Base-by-base conservation (phyloP, 37 sponge, comb jelly and placozoan species). In the Petrosia ficiformis region DNA sequence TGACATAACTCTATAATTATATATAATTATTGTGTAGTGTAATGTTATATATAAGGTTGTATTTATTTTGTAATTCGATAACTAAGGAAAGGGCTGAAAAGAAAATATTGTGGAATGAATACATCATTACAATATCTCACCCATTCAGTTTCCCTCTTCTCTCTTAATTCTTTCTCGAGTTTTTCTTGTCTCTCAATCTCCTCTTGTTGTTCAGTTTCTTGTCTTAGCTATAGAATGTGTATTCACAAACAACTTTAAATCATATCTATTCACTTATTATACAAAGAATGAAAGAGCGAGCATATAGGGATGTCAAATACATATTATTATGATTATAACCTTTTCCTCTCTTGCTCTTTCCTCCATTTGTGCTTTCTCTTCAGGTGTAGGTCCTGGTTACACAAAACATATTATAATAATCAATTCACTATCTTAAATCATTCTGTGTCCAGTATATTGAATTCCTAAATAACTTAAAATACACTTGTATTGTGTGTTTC, bases 121-220 rank as follows among this genome's bases (percentile, higher is more conserved):
- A n/a, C n/a, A n/a, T n/a, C n/a, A n/a, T n/a, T n/a, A n/a, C n/a
- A n/a, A n/a, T n/a, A n/a, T n/a, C n/a, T 29, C 52, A 93, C 94
- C 94, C 94, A 94, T 56, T 94, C 94, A 29, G 83, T 79, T 43
- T 89, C 77, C 54, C 87, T 79, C 71, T 73, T 72, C 32, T 77
- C 82, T 39, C 81, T 83, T 28, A 82, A 84, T 10, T 59, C 83
- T 42, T 66, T 86, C 54, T 94, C 94, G 39, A 76, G 79, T 28
- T 68, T 77, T 78, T 89, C 90, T 34, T 80, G 74, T 42, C 71
- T 76, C 52, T 89, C 87, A 33, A 35, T 74, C 66, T 74, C 82
- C 65, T 85, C 84, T 43, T 75, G 79, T 44, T 82, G 87, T 22
- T 28, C 36, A 0, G 70, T 44, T 48, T 92, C 82, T 39, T 40